Evolutionary conservation across 2,113 vertebrate species (phyloP), one percentile per base, ranked within the genome.

Genomic region (Gymnocephalus cernua): DNA sequence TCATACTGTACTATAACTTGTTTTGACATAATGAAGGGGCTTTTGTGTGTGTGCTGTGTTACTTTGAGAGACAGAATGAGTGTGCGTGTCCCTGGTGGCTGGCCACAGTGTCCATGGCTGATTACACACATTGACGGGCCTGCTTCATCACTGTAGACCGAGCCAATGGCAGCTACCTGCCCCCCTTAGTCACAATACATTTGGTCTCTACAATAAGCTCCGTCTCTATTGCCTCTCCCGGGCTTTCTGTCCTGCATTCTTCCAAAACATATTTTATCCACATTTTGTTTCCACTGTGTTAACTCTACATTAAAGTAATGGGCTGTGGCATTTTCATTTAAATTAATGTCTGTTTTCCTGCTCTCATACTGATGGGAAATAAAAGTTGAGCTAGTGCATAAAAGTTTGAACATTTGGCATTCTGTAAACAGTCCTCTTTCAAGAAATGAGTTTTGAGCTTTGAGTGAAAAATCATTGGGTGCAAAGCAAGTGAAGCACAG

Each of bases 51-150:
- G 32, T 45, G 64, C 12, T 63, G 61, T 83, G 54, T 64, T 38
- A 21, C 63, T 73, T 41, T 86, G 53, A 58, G 79, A 64, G 21
- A 51, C 59, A 75, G 66, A 41, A 21, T 23, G 53, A 45, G 29
- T 63, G 70, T 78, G 61, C 71, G 73, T 74, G 57, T 86, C 67
- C 51, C 62, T 85, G 76, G 70, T 73, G 82, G 47, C 58, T 47
- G 65, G 75, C 69, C 79, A 77, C 48, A 16, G 78, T 69, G 70
- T 47, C 62, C 74, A 89, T 70, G 80, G 90, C 47, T 87, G 88
- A 92, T 91, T 86, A 89, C 86, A 82, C 83, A 54, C 85, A 81
- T 58, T 77, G 83, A 89, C 87, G 84, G 76, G 59, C 53, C 53
- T 19, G 21, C 68, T 91, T 84, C 79, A 80, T 84, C 84, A 84